Conservation (phyloP, 2,888 invertebrate species). For the Pheosia gnoma region DNA sequence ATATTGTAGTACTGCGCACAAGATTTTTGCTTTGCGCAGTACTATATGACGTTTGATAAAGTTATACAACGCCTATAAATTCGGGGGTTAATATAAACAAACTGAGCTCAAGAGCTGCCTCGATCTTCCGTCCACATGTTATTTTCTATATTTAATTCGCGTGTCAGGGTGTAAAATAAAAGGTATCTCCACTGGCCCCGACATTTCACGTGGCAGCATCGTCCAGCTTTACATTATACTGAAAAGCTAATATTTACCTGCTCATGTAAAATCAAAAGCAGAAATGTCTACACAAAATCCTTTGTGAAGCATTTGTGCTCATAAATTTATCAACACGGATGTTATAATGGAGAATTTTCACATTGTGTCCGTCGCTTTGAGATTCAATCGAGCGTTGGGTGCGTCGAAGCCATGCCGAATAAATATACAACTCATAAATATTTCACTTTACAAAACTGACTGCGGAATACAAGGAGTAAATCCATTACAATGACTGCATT, state of each 20-base stretch:
- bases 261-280: slow-evolving; percentile 29
- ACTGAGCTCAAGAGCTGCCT: neutral
- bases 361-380: slow-evolving; percentile 53
- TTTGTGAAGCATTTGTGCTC: slow-evolving; percentile 36
- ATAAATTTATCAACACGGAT: slow-evolving; percentile 43
- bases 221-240: neutral
- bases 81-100: too few species aligned
- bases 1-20: too few species aligned
- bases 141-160: neutral
- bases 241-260: neutral
- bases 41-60: too few species aligned
- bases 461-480: slow-evolving; percentile 21
- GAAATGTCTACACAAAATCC: slow-evolving; percentile 29
- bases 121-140: neutral
- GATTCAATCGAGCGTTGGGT: slow-evolving; percentile 50
- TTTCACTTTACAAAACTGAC: slow-evolving; percentile 36
- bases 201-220: neutral
- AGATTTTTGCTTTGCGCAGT: too few species aligned
- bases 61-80: too few species aligned
- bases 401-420: slow-evolving; percentile 37
- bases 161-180: neutral
- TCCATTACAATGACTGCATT: slow-evolving; percentile 16
- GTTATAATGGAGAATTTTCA: slow-evolving; percentile 52
- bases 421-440: slow-evolving; percentile 49
- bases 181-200: neutral